Conservation (phyloP, 2,888 invertebrate species). For the Melolontha melolontha region DNA sequence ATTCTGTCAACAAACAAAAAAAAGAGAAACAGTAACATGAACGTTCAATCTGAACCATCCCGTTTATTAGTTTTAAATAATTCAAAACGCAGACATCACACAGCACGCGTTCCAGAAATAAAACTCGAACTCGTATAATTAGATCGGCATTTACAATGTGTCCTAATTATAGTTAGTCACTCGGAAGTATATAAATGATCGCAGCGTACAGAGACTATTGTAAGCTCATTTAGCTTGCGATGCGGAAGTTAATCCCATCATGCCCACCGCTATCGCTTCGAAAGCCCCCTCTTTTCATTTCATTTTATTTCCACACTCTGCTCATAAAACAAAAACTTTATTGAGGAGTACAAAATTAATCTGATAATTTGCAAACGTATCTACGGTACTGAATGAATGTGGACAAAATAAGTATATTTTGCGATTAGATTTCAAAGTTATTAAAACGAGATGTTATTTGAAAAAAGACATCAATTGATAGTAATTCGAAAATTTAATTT, state of each 20-base stretch:
- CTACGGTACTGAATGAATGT: neutral
- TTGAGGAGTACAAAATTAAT: constrained; percentile 6
- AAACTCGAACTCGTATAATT: constrained; percentile 38
- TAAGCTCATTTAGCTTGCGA: constrained; percentile 20
- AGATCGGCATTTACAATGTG: constrained; percentile 42
- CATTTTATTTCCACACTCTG: neutral
- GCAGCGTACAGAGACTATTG: constrained; percentile 17
- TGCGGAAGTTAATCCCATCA: constrained; percentile 5
- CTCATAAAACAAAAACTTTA: constrained; percentile 3
- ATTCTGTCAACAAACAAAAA: no score
- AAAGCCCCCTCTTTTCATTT: neutral
- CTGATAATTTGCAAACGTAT: neutral
- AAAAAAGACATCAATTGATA: no score
- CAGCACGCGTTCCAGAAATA: constrained; percentile 24
- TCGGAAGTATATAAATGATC: constrained; percentile 38
- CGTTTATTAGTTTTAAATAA: constrained; percentile 17
- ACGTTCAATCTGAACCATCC: neutral
- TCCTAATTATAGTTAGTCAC: constrained; percentile 41
- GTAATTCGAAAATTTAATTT: no score
- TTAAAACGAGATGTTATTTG: no score
- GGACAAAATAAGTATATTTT: no score
- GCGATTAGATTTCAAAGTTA: no score
- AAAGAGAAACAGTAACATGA: no score
- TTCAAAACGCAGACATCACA: constrained; percentile 25
- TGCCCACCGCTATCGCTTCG: neutral